These are phyloP conservation scores for Pagrus major DNA, from an alignment of 2,113 vertebrate genomes.

Conservation along the genomic window DNA sequence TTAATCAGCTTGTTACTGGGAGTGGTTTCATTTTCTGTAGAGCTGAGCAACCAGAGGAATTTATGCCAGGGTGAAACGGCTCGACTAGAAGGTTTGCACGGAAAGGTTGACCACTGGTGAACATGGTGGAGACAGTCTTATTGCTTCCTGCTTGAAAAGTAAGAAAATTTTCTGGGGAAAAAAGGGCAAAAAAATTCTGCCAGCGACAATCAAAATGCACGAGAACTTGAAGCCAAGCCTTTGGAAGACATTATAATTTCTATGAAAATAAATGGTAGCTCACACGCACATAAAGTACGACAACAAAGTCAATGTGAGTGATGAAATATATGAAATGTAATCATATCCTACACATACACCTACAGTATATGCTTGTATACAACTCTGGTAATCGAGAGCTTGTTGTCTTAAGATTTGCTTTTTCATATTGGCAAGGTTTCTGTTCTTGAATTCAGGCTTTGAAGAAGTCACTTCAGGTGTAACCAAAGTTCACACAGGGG, in stretches of 20 bases:
- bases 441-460: background rate
- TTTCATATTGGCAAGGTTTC: background rate
- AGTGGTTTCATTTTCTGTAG: slow-evolving; percentile 35
- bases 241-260: slow-evolving; percentile 5
- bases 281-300: background rate
- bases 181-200: background rate
- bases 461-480: background rate
- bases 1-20: slow-evolving; percentile 31
- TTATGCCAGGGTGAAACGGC: slow-evolving; percentile 19
- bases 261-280: background rate
- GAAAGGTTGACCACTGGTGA: slow-evolving; percentile 59
- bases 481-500: background rate
- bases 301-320: background rate
- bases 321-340: background rate
- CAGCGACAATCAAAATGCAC: background rate
- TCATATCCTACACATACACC: background rate
- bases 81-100: slow-evolving; percentile 37
- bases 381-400: background rate
- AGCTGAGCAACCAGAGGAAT: slow-evolving; percentile 44
- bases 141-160: slow-evolving; percentile 35
- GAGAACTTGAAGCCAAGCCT: background rate
- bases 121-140: slow-evolving; percentile 14
- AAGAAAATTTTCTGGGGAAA: slow-evolving; percentile 6
- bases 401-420: background rate
- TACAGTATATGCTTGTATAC: background rate